These are phyloP conservation scores for Euphydryas editha DNA, from an alignment of 2,888 invertebrate genomes.

Conservation along the genomic window DNA sequence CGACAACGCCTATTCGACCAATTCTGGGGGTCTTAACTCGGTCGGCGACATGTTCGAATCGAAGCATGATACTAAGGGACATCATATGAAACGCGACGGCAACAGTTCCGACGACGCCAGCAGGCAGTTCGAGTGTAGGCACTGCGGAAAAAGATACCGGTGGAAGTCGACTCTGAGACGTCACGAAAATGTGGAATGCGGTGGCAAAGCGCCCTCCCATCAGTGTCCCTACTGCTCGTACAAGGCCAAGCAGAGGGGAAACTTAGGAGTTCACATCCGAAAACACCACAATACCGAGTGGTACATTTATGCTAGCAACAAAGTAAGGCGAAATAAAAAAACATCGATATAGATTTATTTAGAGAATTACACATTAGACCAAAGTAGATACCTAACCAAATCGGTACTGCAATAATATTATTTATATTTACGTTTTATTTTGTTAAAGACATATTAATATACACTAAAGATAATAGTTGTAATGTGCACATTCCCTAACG, in stretches of 20 bases:
- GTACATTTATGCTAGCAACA: slow-evolving; percentile 79
- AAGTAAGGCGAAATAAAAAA: slow-evolving; percentile 77
- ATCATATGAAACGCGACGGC: slow-evolving; percentile 56
- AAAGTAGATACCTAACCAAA: slow-evolving; percentile 82
- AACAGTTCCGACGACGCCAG: slow-evolving; percentile 78
- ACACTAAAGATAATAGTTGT: slow-evolving; percentile 72
- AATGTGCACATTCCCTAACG: slow-evolving; percentile 81
- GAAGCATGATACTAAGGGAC: slow-evolving; percentile 67
- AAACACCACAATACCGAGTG: slow-evolving; percentile 88
- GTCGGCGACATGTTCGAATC: slow-evolving; percentile 56
- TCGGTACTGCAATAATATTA: slow-evolving; percentile 80
- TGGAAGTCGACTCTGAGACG: slow-evolving; percentile 93
- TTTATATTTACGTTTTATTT: slow-evolving; percentile 71
- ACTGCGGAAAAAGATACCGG: slow-evolving; percentile 93
- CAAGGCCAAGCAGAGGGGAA: slow-evolving; percentile 91
- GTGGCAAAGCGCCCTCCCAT: slow-evolving; percentile 92
- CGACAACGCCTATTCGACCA: slow-evolving; percentile 47
- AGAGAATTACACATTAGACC: slow-evolving; percentile 57
- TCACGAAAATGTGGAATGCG: slow-evolving; percentile 93
- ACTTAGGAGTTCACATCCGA: slow-evolving; percentile 91
- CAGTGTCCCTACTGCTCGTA: slow-evolving; percentile 91
- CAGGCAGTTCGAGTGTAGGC: slow-evolving; percentile 89
- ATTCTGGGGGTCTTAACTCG: slow-evolving; percentile 31
- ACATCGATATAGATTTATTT: slow-evolving; percentile 52
- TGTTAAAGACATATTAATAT: slow-evolving; percentile 75